Percentiles rank a stretch among this genome's conserved stretches.
Conservation (phyloP, 2,113 vertebrate genomes). For the Archocentrus centrarchus region DNA sequence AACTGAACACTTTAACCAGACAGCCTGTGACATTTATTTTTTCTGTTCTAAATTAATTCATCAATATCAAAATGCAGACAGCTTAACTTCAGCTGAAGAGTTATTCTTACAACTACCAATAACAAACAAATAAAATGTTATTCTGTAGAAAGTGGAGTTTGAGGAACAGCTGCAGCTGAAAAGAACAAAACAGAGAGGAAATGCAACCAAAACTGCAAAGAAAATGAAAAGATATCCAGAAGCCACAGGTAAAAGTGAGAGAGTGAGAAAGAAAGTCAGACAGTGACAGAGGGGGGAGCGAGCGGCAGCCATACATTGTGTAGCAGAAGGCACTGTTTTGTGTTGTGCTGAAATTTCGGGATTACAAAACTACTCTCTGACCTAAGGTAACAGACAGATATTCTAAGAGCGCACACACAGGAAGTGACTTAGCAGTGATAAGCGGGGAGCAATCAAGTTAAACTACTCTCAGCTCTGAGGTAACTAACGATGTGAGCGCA, state of each 20-base stretch:
- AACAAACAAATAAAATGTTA: neutral
- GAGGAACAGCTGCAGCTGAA: fast-evolving
- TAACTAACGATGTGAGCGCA: neutral
- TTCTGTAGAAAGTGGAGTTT: neutral
- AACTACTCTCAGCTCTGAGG: neutral
- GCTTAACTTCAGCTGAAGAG: neutral
- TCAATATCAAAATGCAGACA: neutral
- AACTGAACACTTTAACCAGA: neutral
- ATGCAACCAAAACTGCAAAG: neutral
- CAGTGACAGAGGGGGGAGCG: neutral
- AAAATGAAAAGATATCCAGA: slow-evolving; percentile 1
- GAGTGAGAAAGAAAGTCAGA: neutral
- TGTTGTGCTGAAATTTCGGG: neutral
- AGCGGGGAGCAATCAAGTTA: neutral
- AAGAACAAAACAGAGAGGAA: neutral
- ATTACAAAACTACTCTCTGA: neutral
- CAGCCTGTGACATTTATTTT: neutral
- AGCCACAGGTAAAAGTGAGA: neutral
- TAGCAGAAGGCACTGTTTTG: neutral
- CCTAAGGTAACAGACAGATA: neutral
- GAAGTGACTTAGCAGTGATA: neutral
- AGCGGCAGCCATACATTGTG: neutral
- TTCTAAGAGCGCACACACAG: neutral
- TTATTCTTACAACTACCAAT: neutral
- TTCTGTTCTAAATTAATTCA: neutral